Percentiles rank a stretch among this genome's conserved stretches.
These are phyloP conservation scores for Microcebus lehilahytsara DNA, from an alignment of 2,113 vertebrate genomes.

Conservation along the genomic window DNA sequence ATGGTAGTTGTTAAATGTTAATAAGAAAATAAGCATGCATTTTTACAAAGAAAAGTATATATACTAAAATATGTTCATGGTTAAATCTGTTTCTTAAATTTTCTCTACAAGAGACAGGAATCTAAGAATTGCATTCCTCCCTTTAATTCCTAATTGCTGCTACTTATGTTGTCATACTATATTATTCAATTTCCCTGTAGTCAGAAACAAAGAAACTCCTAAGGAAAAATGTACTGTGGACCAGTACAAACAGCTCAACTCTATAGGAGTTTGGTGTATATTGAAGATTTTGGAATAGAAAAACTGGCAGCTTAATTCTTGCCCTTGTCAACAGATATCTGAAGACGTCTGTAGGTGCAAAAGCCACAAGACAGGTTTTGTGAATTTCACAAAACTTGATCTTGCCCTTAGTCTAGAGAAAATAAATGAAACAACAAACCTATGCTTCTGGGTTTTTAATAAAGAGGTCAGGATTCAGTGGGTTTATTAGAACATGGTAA, in stretches of 20 bases:
- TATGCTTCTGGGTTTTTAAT: slow-evolving; percentile 22
- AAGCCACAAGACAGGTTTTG: not conserved
- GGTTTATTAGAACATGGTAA: not conserved
- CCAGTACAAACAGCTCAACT: not conserved
- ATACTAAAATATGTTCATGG: not conserved
- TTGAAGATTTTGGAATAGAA: not conserved
- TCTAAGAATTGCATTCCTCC: slow-evolving; percentile 1
- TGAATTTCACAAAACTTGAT: slow-evolving; percentile 9
- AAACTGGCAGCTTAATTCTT: not conserved
- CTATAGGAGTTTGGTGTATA: not conserved
- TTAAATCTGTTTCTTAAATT: slow-evolving; percentile 20
- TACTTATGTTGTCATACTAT: not conserved
- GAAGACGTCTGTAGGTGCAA: not conserved
- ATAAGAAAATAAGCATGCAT: slow-evolving; percentile 35
- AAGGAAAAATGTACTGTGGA: not conserved
- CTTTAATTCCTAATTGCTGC: slow-evolving; percentile 40
- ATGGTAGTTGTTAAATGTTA: slow-evolving; percentile 18
- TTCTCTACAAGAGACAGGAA: slow-evolving; percentile 13
- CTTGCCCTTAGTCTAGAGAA: slow-evolving; percentile 21
- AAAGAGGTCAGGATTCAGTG: not conserved
- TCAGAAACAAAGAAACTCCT: slow-evolving; percentile 19
- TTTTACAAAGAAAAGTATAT: slow-evolving; percentile 42
- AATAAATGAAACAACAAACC: slow-evolving; percentile 14
- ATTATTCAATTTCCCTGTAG: not conserved
- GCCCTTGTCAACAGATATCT: not conserved